These are phyloP conservation scores for Tenebrio molitor DNA, from an alignment of 1,140 invertebrate species.

Conservation along the genomic window DNA sequence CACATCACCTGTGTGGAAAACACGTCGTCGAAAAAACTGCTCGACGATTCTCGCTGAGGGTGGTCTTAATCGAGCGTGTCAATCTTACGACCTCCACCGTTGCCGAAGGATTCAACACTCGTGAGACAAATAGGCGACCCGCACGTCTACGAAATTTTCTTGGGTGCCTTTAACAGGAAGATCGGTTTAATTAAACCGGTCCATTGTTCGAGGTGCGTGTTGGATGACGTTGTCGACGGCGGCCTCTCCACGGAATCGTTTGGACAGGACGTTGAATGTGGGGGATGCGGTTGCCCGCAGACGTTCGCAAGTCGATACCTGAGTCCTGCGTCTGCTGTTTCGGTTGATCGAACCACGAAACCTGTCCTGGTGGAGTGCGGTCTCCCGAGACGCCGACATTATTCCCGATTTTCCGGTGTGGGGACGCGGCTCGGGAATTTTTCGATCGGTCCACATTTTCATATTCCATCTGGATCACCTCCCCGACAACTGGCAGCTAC, in stretches of 20 bases:
- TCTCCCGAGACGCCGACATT: background rate
- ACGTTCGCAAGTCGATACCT: constrained; percentile 32
- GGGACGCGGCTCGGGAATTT: too few relatives aligned
- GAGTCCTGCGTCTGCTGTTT: constrained; percentile 11
- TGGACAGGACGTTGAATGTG: constrained; percentile 32
- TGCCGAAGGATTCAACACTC: too few relatives aligned
- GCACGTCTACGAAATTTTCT: too few relatives aligned
- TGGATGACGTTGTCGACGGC: constrained; percentile 1
- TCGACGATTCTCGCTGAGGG: too few relatives aligned
- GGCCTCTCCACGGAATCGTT: constrained; percentile 21
- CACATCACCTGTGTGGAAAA: too few relatives aligned
- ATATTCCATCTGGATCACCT: background rate
- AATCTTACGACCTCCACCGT: too few relatives aligned
- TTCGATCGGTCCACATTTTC: background rate
- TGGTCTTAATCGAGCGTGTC: too few relatives aligned
- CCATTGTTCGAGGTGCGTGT: background rate
- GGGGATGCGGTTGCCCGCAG: constrained; percentile 39
- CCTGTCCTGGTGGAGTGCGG: background rate
- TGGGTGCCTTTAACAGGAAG: constrained; percentile 1
- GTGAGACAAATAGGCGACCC: too few relatives aligned
- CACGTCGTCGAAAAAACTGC: too few relatives aligned
- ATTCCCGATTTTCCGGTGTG: constrained; percentile 1
- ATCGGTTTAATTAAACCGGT: constrained; percentile 27
- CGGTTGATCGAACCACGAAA: background rate
- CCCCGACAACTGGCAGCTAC: constrained; percentile 4